A percentile compares a stretch with the other conserved stretches of the same genome.
These are phyloP conservation scores for Brachypterus glaber DNA, from an alignment of 2,888 invertebrate species.

Conservation along the genomic window DNA sequence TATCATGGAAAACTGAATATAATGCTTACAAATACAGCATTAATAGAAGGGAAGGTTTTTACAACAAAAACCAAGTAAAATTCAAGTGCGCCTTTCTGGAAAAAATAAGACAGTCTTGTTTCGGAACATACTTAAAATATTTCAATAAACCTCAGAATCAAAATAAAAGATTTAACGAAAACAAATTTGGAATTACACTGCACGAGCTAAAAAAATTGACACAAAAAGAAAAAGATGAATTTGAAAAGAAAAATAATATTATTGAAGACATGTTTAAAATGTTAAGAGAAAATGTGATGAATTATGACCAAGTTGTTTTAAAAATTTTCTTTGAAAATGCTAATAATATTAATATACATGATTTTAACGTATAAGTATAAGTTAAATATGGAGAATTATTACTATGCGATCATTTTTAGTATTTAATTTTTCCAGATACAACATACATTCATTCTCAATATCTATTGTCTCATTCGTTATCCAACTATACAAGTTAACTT, in stretches of 20 bases:
- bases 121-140: background rate
- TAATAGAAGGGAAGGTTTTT: too few species aligned
- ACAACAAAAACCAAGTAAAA: too few species aligned
- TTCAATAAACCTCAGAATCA: background rate
- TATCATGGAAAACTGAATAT: too few species aligned
- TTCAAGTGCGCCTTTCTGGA: background rate
- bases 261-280: conserved; percentile 23
- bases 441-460: too few species aligned
- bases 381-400: too few species aligned
- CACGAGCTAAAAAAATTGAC: conserved; percentile 24
- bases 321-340: conserved; percentile 26
- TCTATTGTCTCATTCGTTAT: too few species aligned
- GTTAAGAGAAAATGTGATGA: conserved; percentile 25
- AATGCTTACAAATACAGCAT: too few species aligned
- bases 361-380: conserved; percentile 27
- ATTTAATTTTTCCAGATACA: too few species aligned
- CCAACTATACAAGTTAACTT: too few species aligned
- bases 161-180: conserved; percentile 21
- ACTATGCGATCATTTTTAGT: too few species aligned
- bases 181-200: conserved; percentile 27
- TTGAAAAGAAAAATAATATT: conserved; percentile 25
- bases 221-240: conserved; percentile 18
- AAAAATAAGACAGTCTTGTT: background rate
- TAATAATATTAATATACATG: conserved; percentile 23
- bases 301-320: conserved; percentile 25